Evolutionary conservation across 2,113 vertebrate species (phyloP).

Genomic region (Leucoraja erinaceus): DNA sequence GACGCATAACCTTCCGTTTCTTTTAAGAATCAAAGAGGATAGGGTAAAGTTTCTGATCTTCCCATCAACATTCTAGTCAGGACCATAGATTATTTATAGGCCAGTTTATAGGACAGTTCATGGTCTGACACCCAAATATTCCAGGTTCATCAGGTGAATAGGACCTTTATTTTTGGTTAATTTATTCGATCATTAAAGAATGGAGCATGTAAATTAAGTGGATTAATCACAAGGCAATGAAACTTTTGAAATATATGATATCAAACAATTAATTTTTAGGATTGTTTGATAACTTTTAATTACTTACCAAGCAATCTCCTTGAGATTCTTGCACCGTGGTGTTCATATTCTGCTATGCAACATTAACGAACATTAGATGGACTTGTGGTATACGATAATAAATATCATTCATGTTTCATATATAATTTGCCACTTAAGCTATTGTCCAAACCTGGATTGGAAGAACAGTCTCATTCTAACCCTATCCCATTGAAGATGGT

Average conservation of each 20-base stretch:
- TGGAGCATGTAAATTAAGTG: background rate
- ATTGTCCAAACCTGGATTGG: background rate
- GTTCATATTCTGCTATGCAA: background rate
- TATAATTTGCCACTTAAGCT: background rate
- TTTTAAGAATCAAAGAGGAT: background rate
- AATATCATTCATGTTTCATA: background rate
- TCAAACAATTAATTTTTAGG: background rate
- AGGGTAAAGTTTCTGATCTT: background rate
- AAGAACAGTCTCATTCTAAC: background rate
- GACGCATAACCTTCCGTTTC: background rate
- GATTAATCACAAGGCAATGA: background rate
- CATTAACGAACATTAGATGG: background rate
- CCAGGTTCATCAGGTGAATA: background rate
- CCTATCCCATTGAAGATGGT: background rate
- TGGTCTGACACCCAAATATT: background rate
- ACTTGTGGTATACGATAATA: background rate
- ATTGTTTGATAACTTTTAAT: background rate
- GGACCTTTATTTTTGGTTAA: background rate
- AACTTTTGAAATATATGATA: background rate
- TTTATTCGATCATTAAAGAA: background rate
- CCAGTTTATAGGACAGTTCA: background rate
- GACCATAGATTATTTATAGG: background rate
- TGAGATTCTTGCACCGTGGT: background rate
- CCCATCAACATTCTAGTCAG: background rate
- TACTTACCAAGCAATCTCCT: constrained; percentile 14